These are phyloP conservation scores for Carassius auratus DNA, from an alignment of 2,113 vertebrate species.

Conservation along the genomic window DNA sequence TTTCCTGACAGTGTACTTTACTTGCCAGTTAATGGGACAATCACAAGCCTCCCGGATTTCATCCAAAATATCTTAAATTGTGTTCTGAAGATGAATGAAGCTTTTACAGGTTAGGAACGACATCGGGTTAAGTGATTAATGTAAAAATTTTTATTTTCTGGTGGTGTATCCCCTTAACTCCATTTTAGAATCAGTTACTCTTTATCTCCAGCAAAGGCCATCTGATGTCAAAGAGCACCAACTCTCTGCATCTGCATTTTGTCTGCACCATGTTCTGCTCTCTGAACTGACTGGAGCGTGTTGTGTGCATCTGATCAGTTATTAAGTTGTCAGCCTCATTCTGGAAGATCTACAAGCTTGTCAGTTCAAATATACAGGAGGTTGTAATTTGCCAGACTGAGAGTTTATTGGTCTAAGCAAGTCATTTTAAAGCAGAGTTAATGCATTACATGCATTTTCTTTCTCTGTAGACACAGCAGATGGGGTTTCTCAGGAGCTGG, in stretches of 20 bases:
- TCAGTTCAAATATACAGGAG: conserved; percentile 17
- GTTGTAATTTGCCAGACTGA: neutral
- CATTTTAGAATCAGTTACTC: too few relatives aligned
- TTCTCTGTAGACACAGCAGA: conserved; percentile 90
- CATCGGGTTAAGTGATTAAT: too few relatives aligned
- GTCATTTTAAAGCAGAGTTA: neutral
- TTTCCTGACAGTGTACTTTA: too few relatives aligned
- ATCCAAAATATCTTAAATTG: too few relatives aligned
- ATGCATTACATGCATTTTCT: neutral
- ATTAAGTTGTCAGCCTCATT: conserved; percentile 26
- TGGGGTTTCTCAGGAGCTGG: conserved; percentile 96
- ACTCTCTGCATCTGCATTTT: neutral
- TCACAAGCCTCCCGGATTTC: too few relatives aligned
- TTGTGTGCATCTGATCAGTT: neutral
- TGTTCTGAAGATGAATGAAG: too few relatives aligned
- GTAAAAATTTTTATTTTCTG: too few relatives aligned
- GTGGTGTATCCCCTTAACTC: too few relatives aligned
- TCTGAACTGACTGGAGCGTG: neutral
- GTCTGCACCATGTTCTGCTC: neutral
- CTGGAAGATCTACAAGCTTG: conserved; percentile 10
- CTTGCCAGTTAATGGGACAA: too few relatives aligned
- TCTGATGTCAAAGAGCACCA: neutral
- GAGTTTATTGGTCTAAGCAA: too few relatives aligned
- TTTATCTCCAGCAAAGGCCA: too few relatives aligned
- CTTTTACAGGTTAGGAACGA: too few relatives aligned